Evolutionary conservation across 2,797 vertebrate genomes (phyloP).

Genomic region (Fundulus diaphanus): DNA sequence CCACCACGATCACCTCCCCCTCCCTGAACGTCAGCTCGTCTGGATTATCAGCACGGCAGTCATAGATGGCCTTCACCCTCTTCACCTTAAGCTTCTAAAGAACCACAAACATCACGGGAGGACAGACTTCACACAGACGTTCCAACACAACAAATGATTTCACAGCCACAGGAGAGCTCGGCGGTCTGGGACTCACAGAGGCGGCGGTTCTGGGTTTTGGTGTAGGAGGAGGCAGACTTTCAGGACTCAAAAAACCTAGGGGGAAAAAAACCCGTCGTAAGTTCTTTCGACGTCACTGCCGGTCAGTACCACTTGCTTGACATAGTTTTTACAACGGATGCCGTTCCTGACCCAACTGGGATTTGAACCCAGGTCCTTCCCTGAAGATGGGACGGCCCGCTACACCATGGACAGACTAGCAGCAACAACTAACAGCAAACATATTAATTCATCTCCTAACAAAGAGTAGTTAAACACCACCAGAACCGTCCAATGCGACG

Average conservation of each 20-base stretch:
- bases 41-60: conserved; percentile 90
- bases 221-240: conserved; percentile 81
- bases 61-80: conserved; percentile 93
- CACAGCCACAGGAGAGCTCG: not conserved
- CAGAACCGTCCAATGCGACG: not conserved
- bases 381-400: no score
- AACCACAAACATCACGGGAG: conserved; percentile 12
- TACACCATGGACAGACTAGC: no score
- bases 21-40: conserved; percentile 94
- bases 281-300: no score
- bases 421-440: no score
- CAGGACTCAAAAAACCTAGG: conserved; percentile 50
- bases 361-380: no score
- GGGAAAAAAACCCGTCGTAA: conserved; percentile 8
- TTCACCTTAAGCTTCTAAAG: conserved; percentile 87
- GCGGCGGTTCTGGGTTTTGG: conserved; percentile 88
- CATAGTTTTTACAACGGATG: no score
- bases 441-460: not conserved
- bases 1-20: conserved; percentile 94
- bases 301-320: no score
- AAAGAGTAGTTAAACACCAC: not conserved
- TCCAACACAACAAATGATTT: not conserved
- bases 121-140: not conserved
- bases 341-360: no score
- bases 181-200: conserved; percentile 77